Evolutionary conservation across 2,797 vertebrate genomes (phyloP).

Genomic region (Alosa sapidissima): DNA sequence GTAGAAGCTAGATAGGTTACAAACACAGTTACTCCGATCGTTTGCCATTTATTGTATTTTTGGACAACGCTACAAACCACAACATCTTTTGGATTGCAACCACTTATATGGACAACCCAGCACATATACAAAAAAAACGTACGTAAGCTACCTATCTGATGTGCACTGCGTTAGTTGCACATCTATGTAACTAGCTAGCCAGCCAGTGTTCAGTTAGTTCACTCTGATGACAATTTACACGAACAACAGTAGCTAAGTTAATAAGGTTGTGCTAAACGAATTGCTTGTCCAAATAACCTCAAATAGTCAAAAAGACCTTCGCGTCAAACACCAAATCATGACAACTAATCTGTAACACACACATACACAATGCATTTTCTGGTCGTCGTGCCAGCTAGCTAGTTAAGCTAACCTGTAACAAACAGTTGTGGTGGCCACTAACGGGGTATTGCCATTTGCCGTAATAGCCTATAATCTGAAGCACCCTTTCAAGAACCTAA

Average conservation of each 20-base stretch:
- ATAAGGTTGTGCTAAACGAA: not conserved
- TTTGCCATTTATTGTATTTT: not conserved
- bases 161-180: not conserved
- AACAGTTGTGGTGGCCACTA: constrained; percentile 7
- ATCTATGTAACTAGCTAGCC: not conserved
- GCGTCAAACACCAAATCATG: not conserved
- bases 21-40: not conserved
- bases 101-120: not conserved
- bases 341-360: not conserved
- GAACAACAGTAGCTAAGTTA: not conserved
- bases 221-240: not conserved
- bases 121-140: not conserved
- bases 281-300: not conserved
- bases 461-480: not conserved
- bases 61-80: not conserved
- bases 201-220: not conserved
- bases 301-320: not conserved
- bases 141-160: not conserved
- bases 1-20: no score
- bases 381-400: not conserved
- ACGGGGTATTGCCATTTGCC: not conserved
- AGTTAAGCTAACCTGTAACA: constrained; percentile 16
- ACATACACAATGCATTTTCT: not conserved
- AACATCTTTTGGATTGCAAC: not conserved
- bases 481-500: not conserved